Conservation (phyloP, 2,797 vertebrate genomes). For the Enteromius paludinosus region DNA sequence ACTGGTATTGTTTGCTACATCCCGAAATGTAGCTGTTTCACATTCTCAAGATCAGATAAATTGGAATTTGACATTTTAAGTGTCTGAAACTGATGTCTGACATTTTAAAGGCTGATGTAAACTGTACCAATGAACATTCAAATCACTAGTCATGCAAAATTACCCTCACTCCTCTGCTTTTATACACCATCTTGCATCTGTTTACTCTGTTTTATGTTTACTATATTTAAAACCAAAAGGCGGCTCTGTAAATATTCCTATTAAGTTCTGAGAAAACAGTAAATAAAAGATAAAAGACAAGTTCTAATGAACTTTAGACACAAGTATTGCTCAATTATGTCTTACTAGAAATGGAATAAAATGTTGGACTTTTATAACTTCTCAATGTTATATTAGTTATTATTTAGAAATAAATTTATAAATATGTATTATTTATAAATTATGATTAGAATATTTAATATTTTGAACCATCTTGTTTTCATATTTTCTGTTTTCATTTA, state of each 20-base stretch:
- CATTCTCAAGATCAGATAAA: background rate
- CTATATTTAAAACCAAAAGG: background rate
- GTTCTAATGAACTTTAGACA: background rate
- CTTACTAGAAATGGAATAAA: background rate
- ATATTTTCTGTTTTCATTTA: background rate
- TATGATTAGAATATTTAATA: background rate
- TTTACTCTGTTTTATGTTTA: conserved; percentile 60
- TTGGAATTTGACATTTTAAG: conserved; percentile 24
- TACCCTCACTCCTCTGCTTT: conserved; percentile 56
- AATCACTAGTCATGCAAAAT: conserved; percentile 26
- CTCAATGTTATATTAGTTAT: background rate
- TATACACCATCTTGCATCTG: conserved; percentile 60
- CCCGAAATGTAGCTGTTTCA: background rate
- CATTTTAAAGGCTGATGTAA: conserved; percentile 64
- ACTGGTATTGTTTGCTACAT: conserved; percentile 20
- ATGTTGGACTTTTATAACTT: background rate
- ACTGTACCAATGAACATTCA: conserved; percentile 65
- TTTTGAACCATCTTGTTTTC: background rate
- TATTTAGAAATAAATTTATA: background rate
- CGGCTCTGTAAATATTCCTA: background rate
- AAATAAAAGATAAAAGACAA: background rate
- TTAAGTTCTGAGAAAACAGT: background rate
- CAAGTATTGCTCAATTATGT: background rate
- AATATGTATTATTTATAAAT: background rate
- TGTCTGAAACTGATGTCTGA: conserved; percentile 40